Percentiles rank a stretch among this genome's conserved stretches.
phyloP scores from a whole-genome alignment of 2,888 invertebrate species.

The Allolobophora icterica region DNA sequence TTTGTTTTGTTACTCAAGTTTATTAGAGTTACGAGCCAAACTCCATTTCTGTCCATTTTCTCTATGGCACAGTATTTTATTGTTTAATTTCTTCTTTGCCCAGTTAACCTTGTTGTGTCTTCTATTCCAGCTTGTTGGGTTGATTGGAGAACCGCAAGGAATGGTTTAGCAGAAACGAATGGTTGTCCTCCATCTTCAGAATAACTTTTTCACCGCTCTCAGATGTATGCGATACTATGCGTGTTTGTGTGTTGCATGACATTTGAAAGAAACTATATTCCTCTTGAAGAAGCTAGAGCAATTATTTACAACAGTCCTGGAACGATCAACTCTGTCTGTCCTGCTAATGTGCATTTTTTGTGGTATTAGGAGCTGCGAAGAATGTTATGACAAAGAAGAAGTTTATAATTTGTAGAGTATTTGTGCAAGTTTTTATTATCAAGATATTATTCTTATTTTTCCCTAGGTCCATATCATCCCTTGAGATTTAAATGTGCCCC shows the following conservation, averaged over 20 bases:
- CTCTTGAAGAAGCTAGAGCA: background rate
- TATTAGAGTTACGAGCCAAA: background rate
- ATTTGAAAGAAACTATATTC: background rate
- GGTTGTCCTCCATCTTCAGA: background rate
- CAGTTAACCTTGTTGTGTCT: background rate
- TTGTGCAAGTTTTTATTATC: background rate
- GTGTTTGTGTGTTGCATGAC: background rate
- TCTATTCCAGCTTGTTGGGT: conserved; percentile 56
- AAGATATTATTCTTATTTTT: background rate
- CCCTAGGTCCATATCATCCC: background rate
- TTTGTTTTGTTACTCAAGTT: background rate
- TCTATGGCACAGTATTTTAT: background rate
- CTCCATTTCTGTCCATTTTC: background rate
- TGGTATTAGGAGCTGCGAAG: background rate
- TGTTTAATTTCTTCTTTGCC: background rate
- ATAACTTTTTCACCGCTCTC: background rate
- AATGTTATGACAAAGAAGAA: background rate
- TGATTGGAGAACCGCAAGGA: conserved; percentile 61
- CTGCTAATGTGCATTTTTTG: background rate
- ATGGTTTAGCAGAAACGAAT: conserved; percentile 57
- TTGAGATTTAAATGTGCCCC: background rate
- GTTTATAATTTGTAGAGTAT: background rate
- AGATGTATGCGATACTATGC: background rate
- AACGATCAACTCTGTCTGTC: background rate
- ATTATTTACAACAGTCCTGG: background rate